phyloP scores from a whole-genome alignment of 2,888 invertebrate genomes.

The Perizoma affinitatum region DNA sequence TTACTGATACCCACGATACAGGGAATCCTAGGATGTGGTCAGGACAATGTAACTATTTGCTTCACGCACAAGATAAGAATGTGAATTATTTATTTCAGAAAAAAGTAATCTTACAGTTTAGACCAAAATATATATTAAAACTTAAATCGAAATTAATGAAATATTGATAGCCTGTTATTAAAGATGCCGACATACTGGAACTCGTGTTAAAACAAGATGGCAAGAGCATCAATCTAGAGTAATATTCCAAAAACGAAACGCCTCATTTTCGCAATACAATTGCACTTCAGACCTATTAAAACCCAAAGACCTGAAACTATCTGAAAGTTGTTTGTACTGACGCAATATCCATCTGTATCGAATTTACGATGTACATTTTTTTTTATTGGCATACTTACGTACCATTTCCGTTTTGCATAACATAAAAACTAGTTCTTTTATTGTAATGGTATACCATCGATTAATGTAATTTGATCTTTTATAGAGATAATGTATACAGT shows the following conservation, averaged over 20 bases:
- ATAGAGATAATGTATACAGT: constrained; percentile 11
- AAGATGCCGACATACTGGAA: too few relatives aligned
- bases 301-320: constrained; percentile 29
- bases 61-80: too few relatives aligned
- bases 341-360: constrained; percentile 33
- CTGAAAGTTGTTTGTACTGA: constrained; percentile 31
- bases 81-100: too few relatives aligned
- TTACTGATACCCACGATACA: too few relatives aligned
- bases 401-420: constrained; percentile 53
- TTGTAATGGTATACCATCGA: constrained; percentile 18
- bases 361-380: constrained; percentile 31
- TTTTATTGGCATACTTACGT: constrained; percentile 38
- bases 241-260: neutral
- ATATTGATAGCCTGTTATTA: too few relatives aligned
- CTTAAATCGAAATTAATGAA: too few relatives aligned
- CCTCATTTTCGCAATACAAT: constrained; percentile 28
- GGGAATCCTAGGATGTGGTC: too few relatives aligned
- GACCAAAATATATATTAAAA: too few relatives aligned
- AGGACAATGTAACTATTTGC: too few relatives aligned
- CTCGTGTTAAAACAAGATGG: too few relatives aligned
- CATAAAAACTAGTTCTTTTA: constrained; percentile 11
- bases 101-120: too few relatives aligned
- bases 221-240: neutral
- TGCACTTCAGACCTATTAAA: constrained; percentile 15
- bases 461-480: constrained; percentile 8